A percentile compares a stretch with the other conserved stretches of the same genome.
These are phyloP conservation scores for Nomada fabriciana DNA, from an alignment of 2,888 invertebrate genomes.

Conservation along the genomic window DNA sequence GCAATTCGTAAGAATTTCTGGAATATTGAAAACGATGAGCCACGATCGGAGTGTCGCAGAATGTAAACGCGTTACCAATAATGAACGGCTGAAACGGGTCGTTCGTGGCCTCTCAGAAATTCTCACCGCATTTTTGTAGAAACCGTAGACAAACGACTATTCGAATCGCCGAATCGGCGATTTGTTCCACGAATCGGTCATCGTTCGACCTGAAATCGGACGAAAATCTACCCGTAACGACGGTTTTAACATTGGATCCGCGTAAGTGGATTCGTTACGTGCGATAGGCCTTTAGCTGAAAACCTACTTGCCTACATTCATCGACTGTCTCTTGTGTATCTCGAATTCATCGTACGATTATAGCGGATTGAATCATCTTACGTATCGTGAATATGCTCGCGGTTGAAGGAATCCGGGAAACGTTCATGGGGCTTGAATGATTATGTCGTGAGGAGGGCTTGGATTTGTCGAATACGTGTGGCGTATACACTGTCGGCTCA, in stretches of 20 bases:
- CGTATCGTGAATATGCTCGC: neutral
- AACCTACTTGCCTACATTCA: conserved; percentile 74
- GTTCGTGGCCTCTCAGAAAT: conserved; percentile 37
- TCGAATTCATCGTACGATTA: conserved; percentile 35
- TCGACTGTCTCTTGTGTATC: conserved; percentile 42
- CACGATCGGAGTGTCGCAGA: neutral
- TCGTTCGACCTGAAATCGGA: conserved; percentile 47
- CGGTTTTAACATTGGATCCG: conserved; percentile 40
- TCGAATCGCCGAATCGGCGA: conserved; percentile 39
- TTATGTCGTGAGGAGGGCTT: neutral
- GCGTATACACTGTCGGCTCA: neutral
- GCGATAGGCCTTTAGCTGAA: conserved; percentile 52
- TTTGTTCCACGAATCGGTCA: conserved; percentile 35
- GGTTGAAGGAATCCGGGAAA: neutral
- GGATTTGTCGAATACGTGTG: neutral
- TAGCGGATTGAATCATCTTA: conserved; percentile 24
- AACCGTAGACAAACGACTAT: conserved; percentile 12
- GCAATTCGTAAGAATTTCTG: neutral
- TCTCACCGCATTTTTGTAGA: conserved; percentile 10
- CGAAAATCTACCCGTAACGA: conserved; percentile 44
- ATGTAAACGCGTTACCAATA: neutral
- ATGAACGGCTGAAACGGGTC: conserved; percentile 7
- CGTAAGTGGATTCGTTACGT: conserved; percentile 52
- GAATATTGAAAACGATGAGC: neutral
- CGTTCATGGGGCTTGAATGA: neutral